These are phyloP conservation scores for Hirudo medicinalis DNA, from an alignment of 1,140 invertebrate genomes.

Conservation along the genomic window DNA sequence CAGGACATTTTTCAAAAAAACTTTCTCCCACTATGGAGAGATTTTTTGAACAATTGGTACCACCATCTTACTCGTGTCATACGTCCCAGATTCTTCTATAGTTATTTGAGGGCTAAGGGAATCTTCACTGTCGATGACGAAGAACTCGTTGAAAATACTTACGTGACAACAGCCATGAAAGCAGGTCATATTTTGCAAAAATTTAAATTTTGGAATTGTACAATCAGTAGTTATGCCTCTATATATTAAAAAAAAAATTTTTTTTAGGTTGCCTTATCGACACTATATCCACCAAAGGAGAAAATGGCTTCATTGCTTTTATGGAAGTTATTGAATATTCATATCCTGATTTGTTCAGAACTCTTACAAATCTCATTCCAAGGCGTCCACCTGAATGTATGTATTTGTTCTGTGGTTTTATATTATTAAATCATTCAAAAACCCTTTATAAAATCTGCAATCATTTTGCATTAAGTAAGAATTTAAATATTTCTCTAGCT, in stretches of 20 bases:
- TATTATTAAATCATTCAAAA: no score
- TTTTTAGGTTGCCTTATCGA: slow-evolving; percentile 16
- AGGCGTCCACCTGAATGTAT: slow-evolving; percentile 12
- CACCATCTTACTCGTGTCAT: slow-evolving; percentile 5
- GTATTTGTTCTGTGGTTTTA: background rate
- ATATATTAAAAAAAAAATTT: background rate
- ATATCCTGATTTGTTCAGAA: slow-evolving; percentile 12
- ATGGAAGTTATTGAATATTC: slow-evolving; percentile 17
- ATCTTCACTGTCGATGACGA: slow-evolving; percentile 12
- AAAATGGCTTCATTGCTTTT: slow-evolving; percentile 8
- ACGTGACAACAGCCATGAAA: slow-evolving; percentile 18
- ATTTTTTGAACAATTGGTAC: slow-evolving; percentile 1
- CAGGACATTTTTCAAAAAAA: no score
- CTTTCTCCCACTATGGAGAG: slow-evolving; percentile 1
- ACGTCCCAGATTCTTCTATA: slow-evolving; percentile 10
- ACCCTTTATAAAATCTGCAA: no score
- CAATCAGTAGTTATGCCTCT: background rate
- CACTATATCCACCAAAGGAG: slow-evolving; percentile 7
- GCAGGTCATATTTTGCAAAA: background rate
- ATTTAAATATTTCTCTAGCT: no score
- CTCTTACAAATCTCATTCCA: background rate
- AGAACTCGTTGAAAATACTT: slow-evolving; percentile 13
- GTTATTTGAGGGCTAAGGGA: slow-evolving; percentile 1
- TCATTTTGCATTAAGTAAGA: no score
- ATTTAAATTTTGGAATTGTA: background rate